Evolutionary conservation across 1,140 invertebrate genomes (phyloP), one percentile per base, ranked within the genome.

Genomic region (Caerostris extrusa): DNA sequence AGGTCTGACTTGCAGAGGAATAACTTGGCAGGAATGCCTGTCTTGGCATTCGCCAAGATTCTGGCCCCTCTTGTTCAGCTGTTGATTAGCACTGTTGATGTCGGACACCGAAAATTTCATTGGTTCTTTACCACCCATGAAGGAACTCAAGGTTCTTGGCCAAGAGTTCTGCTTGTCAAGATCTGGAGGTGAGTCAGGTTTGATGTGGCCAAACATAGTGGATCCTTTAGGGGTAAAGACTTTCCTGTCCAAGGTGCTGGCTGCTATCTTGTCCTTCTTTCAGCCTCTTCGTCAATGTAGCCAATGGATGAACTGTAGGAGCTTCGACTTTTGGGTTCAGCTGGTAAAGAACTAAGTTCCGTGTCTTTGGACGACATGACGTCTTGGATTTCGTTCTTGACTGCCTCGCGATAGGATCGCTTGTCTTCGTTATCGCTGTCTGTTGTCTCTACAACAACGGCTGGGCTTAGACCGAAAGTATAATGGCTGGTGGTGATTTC

Each of bases 91-190:
- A n/a, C 19, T 69, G 12, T 69, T 93, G 7, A 64, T 71, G 67
- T 93, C 91, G 3, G 92, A 89, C 6, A 82, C 61, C 3, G 92
- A 61, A 55, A 61, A 88, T 34, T 85, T 64, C 55, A 56, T 64
- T 4, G 85, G 92, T 67, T 93, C 92, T 56, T 93, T 93, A 7
- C 92, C 92, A 50, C 92, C 92, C 64, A 93, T 71, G 58, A 93
- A 93, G 4, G 92, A 93, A 50, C 92, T 93, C 5, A 93, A 53
- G 7, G 92, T 93, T 89, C 92, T 58, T 6, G 92, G 92, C 92
- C 92, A 93, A 17, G 92, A 93, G 14, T 93, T 93, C 19, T 93
- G 92, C 57, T 93, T 93, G 34, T 93, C 92, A 3, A 86, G 61
- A 57, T 92, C 91, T n/a, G 92, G 92, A 17, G 92, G 92, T 8